phyloP scores from a whole-genome alignment of 2,888 invertebrate species.

The Sturmia bella region DNA sequence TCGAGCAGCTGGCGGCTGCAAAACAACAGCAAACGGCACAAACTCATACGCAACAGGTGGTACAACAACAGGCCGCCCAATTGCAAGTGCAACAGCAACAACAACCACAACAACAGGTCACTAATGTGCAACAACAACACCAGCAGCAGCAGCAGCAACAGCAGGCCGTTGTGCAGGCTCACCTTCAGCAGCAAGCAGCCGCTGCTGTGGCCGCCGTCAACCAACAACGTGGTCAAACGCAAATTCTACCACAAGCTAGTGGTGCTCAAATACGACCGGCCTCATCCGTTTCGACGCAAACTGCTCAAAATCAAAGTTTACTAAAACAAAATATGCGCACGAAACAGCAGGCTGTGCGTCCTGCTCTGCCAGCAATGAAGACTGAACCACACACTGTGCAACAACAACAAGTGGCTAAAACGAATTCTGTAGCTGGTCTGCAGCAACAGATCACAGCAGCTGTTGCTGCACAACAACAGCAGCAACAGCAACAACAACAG shows the following conservation, averaged over 20 bases:
- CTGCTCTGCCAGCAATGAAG: conserved; percentile 85
- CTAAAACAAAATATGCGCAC: conserved; percentile 85
- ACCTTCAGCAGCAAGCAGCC: conserved; percentile 73
- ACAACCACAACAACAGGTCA: conserved; percentile 70
- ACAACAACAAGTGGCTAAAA: conserved; percentile 59
- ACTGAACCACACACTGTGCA: conserved; percentile 84
- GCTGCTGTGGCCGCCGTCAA: conserved; percentile 73
- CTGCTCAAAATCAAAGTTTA: conserved; percentile 83
- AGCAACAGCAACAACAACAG: conserved; percentile 76
- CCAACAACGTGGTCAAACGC: conserved; percentile 77
- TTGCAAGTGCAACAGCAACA: conserved; percentile 77
- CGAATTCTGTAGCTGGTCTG: conserved; percentile 79
- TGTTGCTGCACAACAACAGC: conserved; percentile 80
- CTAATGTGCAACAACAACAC: conserved; percentile 70
- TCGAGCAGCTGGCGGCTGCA: conserved; percentile 82
- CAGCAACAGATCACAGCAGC: conserved; percentile 79
- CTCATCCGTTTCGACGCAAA: conserved; percentile 93
- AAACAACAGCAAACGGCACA: conserved; percentile 74
- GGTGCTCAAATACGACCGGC: conserved; percentile 86
- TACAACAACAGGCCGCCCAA: conserved; percentile 72
- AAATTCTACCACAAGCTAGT: conserved; percentile 85
- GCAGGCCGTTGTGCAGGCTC: conserved; percentile 75
- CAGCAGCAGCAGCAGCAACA: conserved; percentile 68
- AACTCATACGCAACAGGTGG: conserved; percentile 65
- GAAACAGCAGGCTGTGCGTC: conserved; percentile 86